Percentiles rank a stretch among this genome's conserved stretches.
Evolutionary conservation across 2,113 vertebrate genomes (phyloP).

Genomic region (Chaenogobius annularis): DNA sequence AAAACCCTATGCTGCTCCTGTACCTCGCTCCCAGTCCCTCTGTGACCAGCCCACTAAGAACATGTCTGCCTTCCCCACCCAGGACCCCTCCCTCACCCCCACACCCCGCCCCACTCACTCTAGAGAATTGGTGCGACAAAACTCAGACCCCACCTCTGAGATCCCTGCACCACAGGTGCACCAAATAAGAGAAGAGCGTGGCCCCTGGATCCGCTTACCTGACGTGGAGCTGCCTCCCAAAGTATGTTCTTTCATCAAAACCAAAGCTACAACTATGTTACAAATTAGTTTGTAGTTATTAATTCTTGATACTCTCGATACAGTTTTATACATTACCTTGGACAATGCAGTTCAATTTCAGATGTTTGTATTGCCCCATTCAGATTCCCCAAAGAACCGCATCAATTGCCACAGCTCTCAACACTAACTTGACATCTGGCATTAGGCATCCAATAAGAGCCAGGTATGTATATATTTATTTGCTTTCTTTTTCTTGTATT

Average conservation of each 20-base stretch:
- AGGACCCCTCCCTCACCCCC: slow-evolving; percentile 81
- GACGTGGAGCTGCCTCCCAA: slow-evolving; percentile 87
- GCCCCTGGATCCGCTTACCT: slow-evolving; percentile 85
- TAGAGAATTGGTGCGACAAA: slow-evolving; percentile 86
- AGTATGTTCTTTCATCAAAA: slow-evolving; percentile 60
- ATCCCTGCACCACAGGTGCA: slow-evolving; percentile 79
- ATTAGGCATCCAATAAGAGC: slow-evolving; percentile 84
- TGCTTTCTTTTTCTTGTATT: neutral
- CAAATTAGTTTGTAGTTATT: neutral
- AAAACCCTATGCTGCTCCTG: slow-evolving; percentile 89
- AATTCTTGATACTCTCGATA: neutral
- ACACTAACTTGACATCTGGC: slow-evolving; percentile 84
- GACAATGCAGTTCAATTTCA: neutral
- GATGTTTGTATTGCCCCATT: neutral
- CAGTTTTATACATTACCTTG: neutral
- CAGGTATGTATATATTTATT: slow-evolving; percentile 74
- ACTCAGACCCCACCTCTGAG: slow-evolving; percentile 91
- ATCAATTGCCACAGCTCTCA: slow-evolving; percentile 89
- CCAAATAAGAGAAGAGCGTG: slow-evolving; percentile 75
- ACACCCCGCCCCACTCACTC: slow-evolving; percentile 77
- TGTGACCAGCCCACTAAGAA: slow-evolving; percentile 91
- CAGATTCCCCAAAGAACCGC: slow-evolving; percentile 91
- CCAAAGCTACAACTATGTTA: neutral
- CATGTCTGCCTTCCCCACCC: slow-evolving; percentile 87
- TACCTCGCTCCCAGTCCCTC: slow-evolving; percentile 91